phyloP scores from a whole-genome alignment of 2,797 vertebrate species.

The Chiloscyllium punctatum region DNA sequence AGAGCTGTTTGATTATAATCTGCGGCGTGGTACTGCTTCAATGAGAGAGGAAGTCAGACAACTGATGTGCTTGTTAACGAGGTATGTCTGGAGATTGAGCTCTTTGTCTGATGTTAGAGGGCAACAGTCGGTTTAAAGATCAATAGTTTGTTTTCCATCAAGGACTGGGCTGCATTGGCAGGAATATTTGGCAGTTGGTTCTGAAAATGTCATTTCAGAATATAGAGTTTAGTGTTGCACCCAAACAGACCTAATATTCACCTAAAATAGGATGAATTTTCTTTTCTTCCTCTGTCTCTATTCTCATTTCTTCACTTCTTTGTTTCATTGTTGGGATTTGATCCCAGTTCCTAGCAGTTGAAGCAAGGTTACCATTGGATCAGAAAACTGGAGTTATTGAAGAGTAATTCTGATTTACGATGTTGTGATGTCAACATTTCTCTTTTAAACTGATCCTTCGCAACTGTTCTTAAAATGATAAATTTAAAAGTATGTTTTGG shows the following conservation, averaged over 20 bases:
- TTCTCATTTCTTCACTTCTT: not conserved
- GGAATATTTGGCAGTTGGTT: not conserved
- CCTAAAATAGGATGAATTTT: not conserved
- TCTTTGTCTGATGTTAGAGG: not conserved
- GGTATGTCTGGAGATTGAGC: slow-evolving; percentile 56
- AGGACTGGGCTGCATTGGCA: too few species aligned
- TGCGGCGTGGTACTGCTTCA: slow-evolving; percentile 78
- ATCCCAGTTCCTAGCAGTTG: not conserved
- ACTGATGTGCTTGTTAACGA: slow-evolving; percentile 93
- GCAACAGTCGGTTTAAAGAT: not conserved
- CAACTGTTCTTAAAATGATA: not conserved
- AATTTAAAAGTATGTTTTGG: not conserved
- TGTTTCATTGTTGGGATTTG: not conserved
- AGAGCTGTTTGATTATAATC: slow-evolving; percentile 93
- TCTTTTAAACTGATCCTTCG: not conserved
- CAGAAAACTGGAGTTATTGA: not conserved
- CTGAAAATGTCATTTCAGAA: not conserved
- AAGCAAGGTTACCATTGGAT: not conserved
- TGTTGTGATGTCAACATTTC: not conserved
- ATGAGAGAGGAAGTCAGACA: slow-evolving; percentile 96
- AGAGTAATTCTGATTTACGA: not conserved
- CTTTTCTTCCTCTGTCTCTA: too few species aligned
- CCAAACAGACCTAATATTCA: not conserved
- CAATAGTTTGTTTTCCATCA: not conserved
- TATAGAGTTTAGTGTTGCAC: not conserved